These are phyloP conservation scores for Spinus olivaceus DNA, from an alignment of 2,797 vertebrate species.

Conservation along the genomic window DNA sequence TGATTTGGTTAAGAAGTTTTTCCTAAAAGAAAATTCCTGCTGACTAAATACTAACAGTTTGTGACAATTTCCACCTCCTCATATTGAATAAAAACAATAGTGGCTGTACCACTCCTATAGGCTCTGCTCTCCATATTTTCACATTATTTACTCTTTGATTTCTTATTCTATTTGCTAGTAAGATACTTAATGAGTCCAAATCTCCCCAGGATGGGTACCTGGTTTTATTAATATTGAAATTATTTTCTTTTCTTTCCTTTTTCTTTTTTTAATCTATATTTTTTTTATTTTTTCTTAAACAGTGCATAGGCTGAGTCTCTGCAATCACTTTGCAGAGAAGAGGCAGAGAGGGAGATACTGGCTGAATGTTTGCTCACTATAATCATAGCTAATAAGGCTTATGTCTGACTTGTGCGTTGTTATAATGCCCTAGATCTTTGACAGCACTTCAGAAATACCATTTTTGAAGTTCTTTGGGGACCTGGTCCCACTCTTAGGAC, in stretches of 20 bases:
- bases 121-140: not conserved
- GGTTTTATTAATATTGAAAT: not conserved
- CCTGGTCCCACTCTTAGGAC: not conserved
- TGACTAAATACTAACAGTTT: not conserved
- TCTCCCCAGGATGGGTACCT: not conserved
- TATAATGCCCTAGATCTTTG: not conserved
- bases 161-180: not conserved
- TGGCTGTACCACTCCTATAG: not conserved
- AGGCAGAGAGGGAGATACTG: not conserved
- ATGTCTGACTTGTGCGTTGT: not conserved
- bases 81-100: not conserved
- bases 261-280: not conserved
- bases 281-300: not conserved
- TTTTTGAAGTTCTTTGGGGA: not conserved
- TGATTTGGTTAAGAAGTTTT: not conserved
- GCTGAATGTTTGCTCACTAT: accelerated
- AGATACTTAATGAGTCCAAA: not conserved
- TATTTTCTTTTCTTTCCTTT: accelerated
- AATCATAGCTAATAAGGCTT: not conserved
- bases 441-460: not conserved
- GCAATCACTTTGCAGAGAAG: not conserved
- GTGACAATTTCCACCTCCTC: not conserved
- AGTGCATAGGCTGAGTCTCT: not conserved
- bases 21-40: not conserved
- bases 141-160: not conserved